Base-by-base conservation (phyloP, 2,888 invertebrate genomes). In the Amphiduros pacificus region DNA sequence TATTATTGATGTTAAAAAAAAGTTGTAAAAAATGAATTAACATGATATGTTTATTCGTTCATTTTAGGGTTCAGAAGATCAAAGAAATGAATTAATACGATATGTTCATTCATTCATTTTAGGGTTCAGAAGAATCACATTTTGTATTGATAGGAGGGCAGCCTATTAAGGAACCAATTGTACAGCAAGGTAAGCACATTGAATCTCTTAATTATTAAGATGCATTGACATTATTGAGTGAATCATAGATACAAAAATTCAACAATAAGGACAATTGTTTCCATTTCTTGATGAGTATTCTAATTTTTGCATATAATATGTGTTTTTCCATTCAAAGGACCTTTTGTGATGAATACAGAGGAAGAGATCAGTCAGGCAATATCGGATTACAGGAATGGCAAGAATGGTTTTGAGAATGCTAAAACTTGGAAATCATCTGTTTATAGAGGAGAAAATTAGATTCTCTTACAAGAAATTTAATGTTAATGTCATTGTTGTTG, bases 291-390 rank as follows among this genome's bases (percentile, higher is more conserved):
- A 17, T n/a, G n/a, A n/a, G n/a, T n/a, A n/a, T n/a, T n/a, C n/a
- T n/a, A n/a, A n/a, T n/a, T n/a, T n/a, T n/a, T n/a, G n/a, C n/a
- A n/a, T n/a, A n/a, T n/a, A n/a, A n/a, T n/a, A n/a, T n/a, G n/a
- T 49, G 9, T 49, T 49, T 49, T 51, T 2, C 41, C 14, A 58
- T 17, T 44, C 4, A 24, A 51, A 79, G 80, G 81, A 41, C 82
- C 82, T 5, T 83, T 83, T 75, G 83, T 83, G 17, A 83, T 83
- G 83, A 83, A 79, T 63, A 76, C 77, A 14, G 68, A 73, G 31
- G 73, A 75, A 50, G 79, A 83, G 64, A 78, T 83, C 55, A 61
- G 70, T n/a, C 74, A 82, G 63, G 75, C 83, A 6, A 72, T 81
- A 40, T 57, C 55, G 14, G 83, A 83, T 71, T 83, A 75, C 71